Evolutionary conservation across 1,140 invertebrate genomes (phyloP), one percentile per base, ranked within the genome.

Genomic region (Hirudo medicinalis): DNA sequence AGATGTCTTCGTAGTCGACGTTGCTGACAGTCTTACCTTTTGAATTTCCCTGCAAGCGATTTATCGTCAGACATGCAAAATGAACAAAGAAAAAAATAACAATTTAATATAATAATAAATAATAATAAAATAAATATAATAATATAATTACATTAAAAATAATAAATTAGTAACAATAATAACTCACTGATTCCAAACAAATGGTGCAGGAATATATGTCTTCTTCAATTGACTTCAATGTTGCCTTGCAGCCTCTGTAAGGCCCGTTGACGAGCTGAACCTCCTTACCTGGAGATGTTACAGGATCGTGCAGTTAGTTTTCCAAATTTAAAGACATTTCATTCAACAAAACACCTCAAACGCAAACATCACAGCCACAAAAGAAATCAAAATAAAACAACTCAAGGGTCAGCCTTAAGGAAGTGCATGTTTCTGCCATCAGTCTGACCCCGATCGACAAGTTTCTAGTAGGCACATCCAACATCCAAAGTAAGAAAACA

Each of bases 261-360:
- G 88, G 88, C 20, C 95, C 95, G 82, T 91, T 91, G 0, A 97
- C 86, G 75, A 97, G 87, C 69, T 88, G 77, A 2, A 97, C 87
- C 43, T 84, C 76, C 72, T 89, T 80, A 68, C 82, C 57, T 63
- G 13, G 8, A 11, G 0, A 32, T n/a, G 19, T 63, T 20, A 63
- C 2, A 36, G 32, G 32, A 36, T 36, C 32, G n/a, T n/a, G n/a
- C n/a, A n/a, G n/a, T n/a, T n/a, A n/a, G n/a, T n/a, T n/a, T n/a
- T n/a, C n/a, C n/a, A n/a, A n/a, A n/a, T n/a, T n/a, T n/a, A n/a
- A n/a, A n/a, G n/a, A n/a, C n/a, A n/a, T n/a, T n/a, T n/a, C n/a
- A n/a, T n/a, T n/a, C n/a, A n/a, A n/a, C n/a, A n/a, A n/a, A n/a
- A n/a, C n/a, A n/a, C n/a, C n/a, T n/a, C n/a, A n/a, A n/a, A n/a